phyloP scores from a whole-genome alignment of 2,888 invertebrate genomes.

The Lordiphosa andalusiaca region DNA sequence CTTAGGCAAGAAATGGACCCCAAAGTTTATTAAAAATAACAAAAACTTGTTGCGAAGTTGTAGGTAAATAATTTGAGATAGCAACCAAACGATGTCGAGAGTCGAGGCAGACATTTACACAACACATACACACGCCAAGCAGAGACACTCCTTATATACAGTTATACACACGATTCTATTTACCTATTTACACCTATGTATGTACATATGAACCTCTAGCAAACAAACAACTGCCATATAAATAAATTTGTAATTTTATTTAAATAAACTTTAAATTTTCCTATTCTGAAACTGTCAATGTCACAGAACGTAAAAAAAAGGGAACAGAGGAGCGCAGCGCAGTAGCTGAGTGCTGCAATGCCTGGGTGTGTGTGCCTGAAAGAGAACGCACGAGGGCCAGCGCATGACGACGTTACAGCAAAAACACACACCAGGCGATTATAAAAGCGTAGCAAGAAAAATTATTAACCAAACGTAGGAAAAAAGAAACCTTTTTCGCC shows the following conservation, averaged over 20 bases:
- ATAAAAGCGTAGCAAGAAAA: constrained; percentile 26
- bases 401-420: constrained; percentile 62
- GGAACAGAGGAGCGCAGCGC: not conserved
- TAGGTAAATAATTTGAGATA: constrained; percentile 9
- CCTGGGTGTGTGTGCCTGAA: constrained; percentile 41
- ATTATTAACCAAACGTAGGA: constrained; percentile 51
- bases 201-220: constrained; percentile 16
- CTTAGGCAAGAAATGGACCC: not conserved
- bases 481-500: constrained; percentile 35
- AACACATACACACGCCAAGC: constrained; percentile 23
- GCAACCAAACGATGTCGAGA: not conserved
- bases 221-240: constrained; percentile 4
- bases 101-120: constrained; percentile 34
- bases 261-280: not conserved
- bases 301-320: constrained; percentile 3
- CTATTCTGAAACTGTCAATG: not conserved
- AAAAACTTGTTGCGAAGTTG: constrained; percentile 41
- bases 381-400: constrained; percentile 65
- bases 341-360: constrained; percentile 19
- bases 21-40: not conserved
- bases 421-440: constrained; percentile 24
- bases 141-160: constrained; percentile 35
- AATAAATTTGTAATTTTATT: constrained; percentile 1
- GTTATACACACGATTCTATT: constrained; percentile 45
- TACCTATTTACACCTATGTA: constrained; percentile 12